Base-by-base conservation (phyloP, 2,113 vertebrate genomes). In the Tragelaphus buxtoni region DNA sequence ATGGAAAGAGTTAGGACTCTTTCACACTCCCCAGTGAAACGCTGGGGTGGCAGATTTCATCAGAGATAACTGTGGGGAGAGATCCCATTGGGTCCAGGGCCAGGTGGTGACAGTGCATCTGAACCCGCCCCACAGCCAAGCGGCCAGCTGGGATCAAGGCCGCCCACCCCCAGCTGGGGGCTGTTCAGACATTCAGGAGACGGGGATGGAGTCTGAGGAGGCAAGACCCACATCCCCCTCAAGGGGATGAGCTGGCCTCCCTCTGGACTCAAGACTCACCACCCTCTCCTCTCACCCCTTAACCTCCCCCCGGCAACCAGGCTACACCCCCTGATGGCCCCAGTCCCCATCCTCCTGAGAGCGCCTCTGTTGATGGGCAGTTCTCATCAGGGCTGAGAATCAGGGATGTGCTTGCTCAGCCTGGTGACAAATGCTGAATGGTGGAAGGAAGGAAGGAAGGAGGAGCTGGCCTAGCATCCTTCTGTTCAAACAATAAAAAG, bases 101-200 rank as follows among this genome's bases (percentile, higher is more conserved):
- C 18, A 26, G 5, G 5, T 7, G 30, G 10, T 53, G 16, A 65
- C 0, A 0, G 26, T 26, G 69, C 9, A 7, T 60, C 65, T 51
- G 58, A 72, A 9, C 12, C 28, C 0, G 0, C 63, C 16, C 10
- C 55, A 63, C 2, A 6, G 14, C 13, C 9, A 35, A 24, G 58
- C 1, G 3, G 10, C 32, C 58, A 76, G 7, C 8, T 45, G 49
- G 17, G 30, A 12, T 7, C 39, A 7, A 69, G 16, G 12, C 45
- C 8, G 1, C 56, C 60, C 24, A 14, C 22, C 18, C 18, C 2
- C 4, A 2, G 42, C 24, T 56, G 30, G 4, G 9, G 45, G 9
- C 7, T 13, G 10, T 2, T 47, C 35, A 42, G 39, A 42, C 39
- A 42, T 42, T 42, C 39, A 3, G 20, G 22, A 72, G 35, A 20